These are phyloP conservation scores for Drosophila aldrichi DNA, from an alignment of 2,888 invertebrate species.

Conservation along the genomic window DNA sequence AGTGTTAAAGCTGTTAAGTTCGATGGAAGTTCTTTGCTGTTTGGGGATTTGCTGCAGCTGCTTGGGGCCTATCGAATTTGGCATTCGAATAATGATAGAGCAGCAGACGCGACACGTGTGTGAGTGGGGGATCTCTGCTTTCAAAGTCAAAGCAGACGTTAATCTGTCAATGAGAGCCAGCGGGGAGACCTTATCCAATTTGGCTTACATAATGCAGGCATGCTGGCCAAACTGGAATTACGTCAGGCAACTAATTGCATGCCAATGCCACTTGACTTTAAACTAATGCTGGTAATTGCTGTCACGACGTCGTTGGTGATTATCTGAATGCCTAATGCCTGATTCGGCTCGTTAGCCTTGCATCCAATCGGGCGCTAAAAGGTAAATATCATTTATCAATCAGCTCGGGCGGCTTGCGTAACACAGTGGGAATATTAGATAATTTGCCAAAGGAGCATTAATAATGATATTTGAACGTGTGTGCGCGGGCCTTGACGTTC, in stretches of 20 bases:
- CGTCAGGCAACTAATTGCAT: constrained; percentile 38
- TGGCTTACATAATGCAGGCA: constrained; percentile 43
- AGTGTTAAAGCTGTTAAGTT: neutral
- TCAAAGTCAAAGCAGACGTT: constrained; percentile 23
- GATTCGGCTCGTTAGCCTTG: constrained; percentile 39
- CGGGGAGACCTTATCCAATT: constrained; percentile 27
- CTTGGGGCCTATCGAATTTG: constrained; percentile 55
- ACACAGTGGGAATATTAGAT: constrained; percentile 48
- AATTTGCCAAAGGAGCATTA: constrained; percentile 55
- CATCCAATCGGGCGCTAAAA: constrained; percentile 65
- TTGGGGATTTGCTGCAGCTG: constrained; percentile 38
- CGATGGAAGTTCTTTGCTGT: neutral
- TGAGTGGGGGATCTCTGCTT: constrained; percentile 28
- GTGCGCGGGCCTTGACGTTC: constrained; percentile 51
- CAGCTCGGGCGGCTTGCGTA: constrained; percentile 25
- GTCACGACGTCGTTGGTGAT: constrained; percentile 73
- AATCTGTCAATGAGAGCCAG: constrained; percentile 26
- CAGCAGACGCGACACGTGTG: constrained; percentile 32
- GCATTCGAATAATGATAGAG: constrained; percentile 45
- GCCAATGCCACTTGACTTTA: constrained; percentile 53
- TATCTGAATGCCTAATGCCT: constrained; percentile 44
- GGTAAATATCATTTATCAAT: constrained; percentile 74
- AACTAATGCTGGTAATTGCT: constrained; percentile 74
- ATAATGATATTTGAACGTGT: constrained; percentile 34
- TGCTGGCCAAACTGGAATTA: constrained; percentile 29